These are phyloP conservation scores for Oreohelix idahoensis DNA, from an alignment of 1,140 invertebrate genomes.

Conservation along the genomic window DNA sequence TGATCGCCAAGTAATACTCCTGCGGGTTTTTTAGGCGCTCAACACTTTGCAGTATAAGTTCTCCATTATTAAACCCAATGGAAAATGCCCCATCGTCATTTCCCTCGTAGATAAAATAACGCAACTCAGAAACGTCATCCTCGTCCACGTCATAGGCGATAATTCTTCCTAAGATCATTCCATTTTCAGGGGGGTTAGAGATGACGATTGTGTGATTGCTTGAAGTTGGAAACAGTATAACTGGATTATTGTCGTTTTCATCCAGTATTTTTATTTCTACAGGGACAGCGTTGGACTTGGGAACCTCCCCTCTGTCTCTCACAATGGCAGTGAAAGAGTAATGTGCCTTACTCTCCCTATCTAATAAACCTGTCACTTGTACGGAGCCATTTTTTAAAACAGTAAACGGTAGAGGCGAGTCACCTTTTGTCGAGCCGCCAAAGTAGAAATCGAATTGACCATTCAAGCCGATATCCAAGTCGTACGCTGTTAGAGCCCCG, in stretches of 20 bases:
- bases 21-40: slow-evolving; percentile 39
- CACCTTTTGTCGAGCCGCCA: slow-evolving; percentile 34
- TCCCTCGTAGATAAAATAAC: slow-evolving; percentile 89
- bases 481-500: slow-evolving; percentile 79
- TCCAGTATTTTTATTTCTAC: slow-evolving; percentile 55
- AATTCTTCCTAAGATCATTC: slow-evolving; percentile 75
- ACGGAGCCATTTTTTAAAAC: slow-evolving; percentile 85
- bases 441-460: slow-evolving; percentile 62
- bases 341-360: slow-evolving; percentile 84
- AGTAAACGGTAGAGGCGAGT: slow-evolving; percentile 55
- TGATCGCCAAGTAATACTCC: slow-evolving; percentile 41
- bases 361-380: slow-evolving; percentile 91
- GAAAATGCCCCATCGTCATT: slow-evolving; percentile 84
- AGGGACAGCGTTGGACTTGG: slow-evolving; percentile 43
- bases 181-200: slow-evolving; percentile 83
- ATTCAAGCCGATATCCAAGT: slow-evolving; percentile 85
- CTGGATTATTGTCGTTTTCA: slow-evolving; percentile 60
- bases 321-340: slow-evolving; percentile 89
- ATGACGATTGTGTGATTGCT: slow-evolving; percentile 86
- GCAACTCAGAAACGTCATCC: slow-evolving; percentile 88
- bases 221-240: slow-evolving; percentile 81
- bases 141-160: slow-evolving; percentile 61
- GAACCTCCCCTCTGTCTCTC: slow-evolving; percentile 70
- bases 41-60: slow-evolving; percentile 79
- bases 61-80: slow-evolving; percentile 87